phyloP scores from a whole-genome alignment of 2,888 invertebrate genomes.

The Altica lythri region DNA sequence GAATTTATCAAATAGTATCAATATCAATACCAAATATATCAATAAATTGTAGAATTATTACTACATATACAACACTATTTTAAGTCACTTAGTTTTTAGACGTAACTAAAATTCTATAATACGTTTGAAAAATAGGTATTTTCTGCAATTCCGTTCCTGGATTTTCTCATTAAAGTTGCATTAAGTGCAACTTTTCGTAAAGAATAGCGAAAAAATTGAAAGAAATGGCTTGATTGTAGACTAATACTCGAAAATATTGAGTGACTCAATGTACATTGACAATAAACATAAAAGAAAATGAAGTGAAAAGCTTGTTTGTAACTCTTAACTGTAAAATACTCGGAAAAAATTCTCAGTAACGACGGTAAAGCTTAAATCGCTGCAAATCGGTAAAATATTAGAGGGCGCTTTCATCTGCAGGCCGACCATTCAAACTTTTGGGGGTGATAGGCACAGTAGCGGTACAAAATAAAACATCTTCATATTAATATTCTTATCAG shows the following conservation, averaged over 20 bases:
- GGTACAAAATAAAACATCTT: no score
- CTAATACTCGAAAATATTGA: constrained; percentile 28
- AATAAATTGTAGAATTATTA: no score
- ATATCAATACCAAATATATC: no score
- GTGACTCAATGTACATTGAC: constrained; percentile 29
- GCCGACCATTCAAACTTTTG: constrained; percentile 46
- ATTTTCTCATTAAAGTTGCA: constrained; percentile 13
- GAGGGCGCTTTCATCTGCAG: constrained; percentile 49
- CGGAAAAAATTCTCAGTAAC: constrained; percentile 8
- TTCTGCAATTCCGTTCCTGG: no score
- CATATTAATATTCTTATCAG: no score
- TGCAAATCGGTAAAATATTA: constrained; percentile 50
- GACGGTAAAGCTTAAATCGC: constrained; percentile 37
- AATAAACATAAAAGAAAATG: constrained; percentile 35
- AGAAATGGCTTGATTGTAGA: constrained; percentile 14
- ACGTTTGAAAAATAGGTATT: no score
- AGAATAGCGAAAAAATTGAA: constrained; percentile 4
- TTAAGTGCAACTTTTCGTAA: constrained; percentile 6
- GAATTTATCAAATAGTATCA: no score
- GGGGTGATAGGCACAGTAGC: constrained; percentile 31
- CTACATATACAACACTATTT: no score
- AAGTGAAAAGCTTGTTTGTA: constrained; percentile 28
- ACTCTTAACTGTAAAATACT: constrained; percentile 32
- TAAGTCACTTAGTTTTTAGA: no score
- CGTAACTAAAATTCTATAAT: no score